These are phyloP conservation scores for Leptocoma aspasia DNA, from an alignment of 2,113 vertebrate genomes.

Conservation along the genomic window DNA sequence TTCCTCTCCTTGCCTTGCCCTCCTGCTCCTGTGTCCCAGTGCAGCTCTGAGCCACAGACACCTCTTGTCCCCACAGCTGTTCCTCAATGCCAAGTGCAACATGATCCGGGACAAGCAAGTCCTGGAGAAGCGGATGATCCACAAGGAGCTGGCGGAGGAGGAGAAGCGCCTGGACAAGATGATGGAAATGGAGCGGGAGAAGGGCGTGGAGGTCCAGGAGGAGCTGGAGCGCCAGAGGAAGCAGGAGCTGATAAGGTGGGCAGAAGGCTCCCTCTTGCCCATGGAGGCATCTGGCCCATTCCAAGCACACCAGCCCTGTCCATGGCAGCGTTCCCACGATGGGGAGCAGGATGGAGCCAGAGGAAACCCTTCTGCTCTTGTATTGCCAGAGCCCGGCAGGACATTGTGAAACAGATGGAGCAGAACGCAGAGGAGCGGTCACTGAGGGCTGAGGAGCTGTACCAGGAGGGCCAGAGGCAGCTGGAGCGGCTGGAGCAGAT, in stretches of 20 bases:
- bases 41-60: background rate
- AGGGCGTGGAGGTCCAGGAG: background rate
- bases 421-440: background rate
- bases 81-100: background rate
- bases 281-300: background rate
- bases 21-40: background rate
- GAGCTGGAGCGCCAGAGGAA: background rate
- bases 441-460: background rate
- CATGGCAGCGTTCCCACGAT: rapidly evolving
- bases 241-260: background rate
- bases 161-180: background rate
- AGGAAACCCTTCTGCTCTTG: background rate
- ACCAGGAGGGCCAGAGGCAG: background rate
- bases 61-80: background rate
- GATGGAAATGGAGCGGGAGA: background rate
- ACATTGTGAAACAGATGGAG: background rate
- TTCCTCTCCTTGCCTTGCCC: background rate
- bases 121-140: background rate
- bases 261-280: background rate
- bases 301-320: background rate
- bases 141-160: background rate
- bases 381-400: background rate
- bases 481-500: background rate
- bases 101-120: background rate
- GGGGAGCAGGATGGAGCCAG: background rate